These are phyloP conservation scores for Neoitamus cyanurus DNA, from an alignment of 2,888 invertebrate species.

Conservation along the genomic window DNA sequence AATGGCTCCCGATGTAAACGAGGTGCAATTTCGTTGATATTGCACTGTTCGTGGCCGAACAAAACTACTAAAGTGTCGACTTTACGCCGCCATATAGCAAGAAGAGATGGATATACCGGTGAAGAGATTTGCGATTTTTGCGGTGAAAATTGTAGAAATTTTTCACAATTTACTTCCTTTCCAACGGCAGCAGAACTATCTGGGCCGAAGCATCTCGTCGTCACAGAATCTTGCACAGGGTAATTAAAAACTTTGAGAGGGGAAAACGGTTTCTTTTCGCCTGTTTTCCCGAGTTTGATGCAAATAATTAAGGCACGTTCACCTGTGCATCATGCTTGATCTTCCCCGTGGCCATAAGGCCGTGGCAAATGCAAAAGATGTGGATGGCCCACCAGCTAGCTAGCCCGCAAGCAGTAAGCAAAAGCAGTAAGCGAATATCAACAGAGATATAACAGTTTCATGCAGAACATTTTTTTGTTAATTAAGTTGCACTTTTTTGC, in stretches of 20 bases:
- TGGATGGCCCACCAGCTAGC: not conserved
- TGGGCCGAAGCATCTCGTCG: constrained; percentile 51
- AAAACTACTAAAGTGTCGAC: not conserved
- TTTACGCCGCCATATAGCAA: not conserved
- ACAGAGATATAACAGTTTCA: not conserved
- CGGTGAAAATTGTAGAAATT: not conserved
- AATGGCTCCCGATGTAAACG: not conserved
- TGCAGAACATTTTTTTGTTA: not conserved
- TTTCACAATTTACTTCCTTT: constrained; percentile 7
- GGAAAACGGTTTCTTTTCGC: not conserved
- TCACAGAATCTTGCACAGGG: constrained; percentile 52
- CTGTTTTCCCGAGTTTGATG: not conserved
- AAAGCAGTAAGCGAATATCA: not conserved
- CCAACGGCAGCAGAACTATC: constrained; percentile 41
- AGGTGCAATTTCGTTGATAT: constrained; percentile 17
- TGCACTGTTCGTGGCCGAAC: constrained; percentile 1
- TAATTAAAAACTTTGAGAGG: constrained; percentile 37
- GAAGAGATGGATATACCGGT: not conserved
- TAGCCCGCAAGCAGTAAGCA: not conserved
- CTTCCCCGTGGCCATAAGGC: not conserved
- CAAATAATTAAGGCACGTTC: constrained; percentile 42
- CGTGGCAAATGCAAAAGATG: not conserved
- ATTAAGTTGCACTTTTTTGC: not conserved
- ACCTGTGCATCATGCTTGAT: constrained; percentile 29
- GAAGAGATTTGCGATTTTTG: constrained; percentile 17